Evolutionary conservation across 2,113 vertebrate species (phyloP).

Genomic region (Morone chrysops): DNA sequence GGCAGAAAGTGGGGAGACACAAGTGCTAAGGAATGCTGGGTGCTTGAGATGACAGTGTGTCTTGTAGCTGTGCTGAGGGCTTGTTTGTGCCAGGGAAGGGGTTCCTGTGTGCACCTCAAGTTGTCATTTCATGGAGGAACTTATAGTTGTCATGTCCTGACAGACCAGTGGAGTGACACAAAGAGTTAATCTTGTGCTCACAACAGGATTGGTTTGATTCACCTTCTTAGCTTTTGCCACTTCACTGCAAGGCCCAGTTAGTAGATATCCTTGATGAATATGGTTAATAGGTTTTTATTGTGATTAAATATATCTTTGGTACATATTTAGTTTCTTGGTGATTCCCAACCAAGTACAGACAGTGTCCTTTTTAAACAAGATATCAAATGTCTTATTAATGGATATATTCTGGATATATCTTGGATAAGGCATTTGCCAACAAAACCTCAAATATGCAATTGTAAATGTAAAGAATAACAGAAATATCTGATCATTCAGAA

Average conservation of each 20-base stretch:
- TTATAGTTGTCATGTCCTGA: background rate
- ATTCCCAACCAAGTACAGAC: too few species aligned
- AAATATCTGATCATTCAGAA: background rate
- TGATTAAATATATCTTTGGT: background rate
- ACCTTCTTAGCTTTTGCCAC: background rate
- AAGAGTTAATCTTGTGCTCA: background rate
- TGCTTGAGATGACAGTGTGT: conserved; percentile 35
- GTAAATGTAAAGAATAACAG: background rate
- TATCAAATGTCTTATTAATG: conserved; percentile 1
- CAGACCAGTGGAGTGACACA: conserved; percentile 16
- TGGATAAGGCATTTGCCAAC: background rate
- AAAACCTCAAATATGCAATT: conserved; percentile 21
- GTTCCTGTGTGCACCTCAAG: conserved; percentile 21
- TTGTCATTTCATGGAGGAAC: conserved; percentile 7
- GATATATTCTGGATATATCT: background rate
- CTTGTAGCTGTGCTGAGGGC: conserved; percentile 16
- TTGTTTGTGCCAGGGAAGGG: conserved; percentile 14
- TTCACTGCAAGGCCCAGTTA: background rate
- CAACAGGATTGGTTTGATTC: background rate
- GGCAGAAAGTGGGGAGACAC: conserved; percentile 19
- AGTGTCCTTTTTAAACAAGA: too few species aligned
- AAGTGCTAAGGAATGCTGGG: conserved; percentile 33
- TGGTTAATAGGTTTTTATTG: too few species aligned
- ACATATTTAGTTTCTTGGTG: too few species aligned
- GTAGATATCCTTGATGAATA: background rate